phyloP scores from a whole-genome alignment of 1,140 invertebrate species.

The Mizuhopecten yessoensis region DNA sequence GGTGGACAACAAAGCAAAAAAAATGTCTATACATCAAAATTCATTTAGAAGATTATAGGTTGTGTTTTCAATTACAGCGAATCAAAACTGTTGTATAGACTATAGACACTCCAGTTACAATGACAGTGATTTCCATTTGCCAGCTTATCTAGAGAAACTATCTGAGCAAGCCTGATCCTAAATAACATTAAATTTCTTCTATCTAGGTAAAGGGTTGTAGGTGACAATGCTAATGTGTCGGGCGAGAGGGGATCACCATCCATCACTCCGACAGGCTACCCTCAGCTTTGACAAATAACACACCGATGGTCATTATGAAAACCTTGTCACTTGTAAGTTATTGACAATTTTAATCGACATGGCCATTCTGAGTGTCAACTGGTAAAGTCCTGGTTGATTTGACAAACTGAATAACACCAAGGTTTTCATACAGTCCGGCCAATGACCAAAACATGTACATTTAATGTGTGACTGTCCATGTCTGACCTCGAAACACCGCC shows the following conservation, averaged over 20 bases:
- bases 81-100: neutral
- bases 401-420: neutral
- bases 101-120: neutral
- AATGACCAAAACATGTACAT: neutral
- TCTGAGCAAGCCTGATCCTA: neutral
- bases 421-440: neutral
- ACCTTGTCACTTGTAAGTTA: slow-evolving; percentile 38
- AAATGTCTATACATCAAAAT: neutral
- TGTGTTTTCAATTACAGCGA: slow-evolving; percentile 16
- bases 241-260: neutral
- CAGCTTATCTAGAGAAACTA: neutral
- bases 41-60: neutral
- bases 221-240: slow-evolving; percentile 25
- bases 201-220: neutral
- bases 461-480: slow-evolving; percentile 17
- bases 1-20: neutral
- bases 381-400: slow-evolving; percentile 20
- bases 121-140: neutral
- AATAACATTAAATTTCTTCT: slow-evolving; percentile 36
- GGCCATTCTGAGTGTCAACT: slow-evolving; percentile 24
- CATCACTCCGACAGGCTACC: neutral
- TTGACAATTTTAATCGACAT: slow-evolving; percentile 25
- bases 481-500: neutral
- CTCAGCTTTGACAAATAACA: neutral
- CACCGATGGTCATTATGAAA: slow-evolving; percentile 1